Conservation (phyloP, 2,113 vertebrate species). For the Bostrychus sinensis region DNA sequence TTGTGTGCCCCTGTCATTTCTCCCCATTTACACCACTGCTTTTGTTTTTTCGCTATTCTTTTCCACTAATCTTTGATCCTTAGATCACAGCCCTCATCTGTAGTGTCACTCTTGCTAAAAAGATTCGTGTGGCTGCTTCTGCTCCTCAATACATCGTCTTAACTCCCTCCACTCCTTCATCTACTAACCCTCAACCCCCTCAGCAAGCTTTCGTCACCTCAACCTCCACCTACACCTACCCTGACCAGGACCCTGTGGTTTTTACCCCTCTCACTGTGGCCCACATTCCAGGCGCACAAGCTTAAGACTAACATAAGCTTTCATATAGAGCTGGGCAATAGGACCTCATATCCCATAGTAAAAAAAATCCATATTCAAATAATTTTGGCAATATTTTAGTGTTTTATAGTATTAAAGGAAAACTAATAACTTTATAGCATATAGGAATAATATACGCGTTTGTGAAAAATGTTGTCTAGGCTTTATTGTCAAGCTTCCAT, state of each 20-base stretch:
- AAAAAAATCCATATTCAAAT: no score
- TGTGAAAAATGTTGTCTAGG: no score
- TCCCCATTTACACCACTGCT: background rate
- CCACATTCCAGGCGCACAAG: conserved; percentile 32
- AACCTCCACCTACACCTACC: background rate
- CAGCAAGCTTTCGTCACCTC: conserved; percentile 12
- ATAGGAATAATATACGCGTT: no score
- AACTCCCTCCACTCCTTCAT: conserved; percentile 5
- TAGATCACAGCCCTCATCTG: conserved; percentile 63
- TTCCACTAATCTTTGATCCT: background rate
- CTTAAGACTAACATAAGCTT: conserved; percentile 8
- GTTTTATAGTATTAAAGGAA: no score
- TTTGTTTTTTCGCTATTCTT: background rate
- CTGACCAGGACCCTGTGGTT: conserved; percentile 36
- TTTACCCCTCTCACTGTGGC: conserved; percentile 54
- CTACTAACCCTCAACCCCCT: conserved; percentile 3
- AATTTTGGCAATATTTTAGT: no score
- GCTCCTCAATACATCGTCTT: conserved; percentile 59
- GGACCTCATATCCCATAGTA: no score
- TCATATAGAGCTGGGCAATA: background rate
- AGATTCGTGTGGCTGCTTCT: conserved; percentile 15
- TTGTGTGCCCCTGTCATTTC: background rate
- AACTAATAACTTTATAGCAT: no score
- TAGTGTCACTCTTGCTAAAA: conserved; percentile 37
- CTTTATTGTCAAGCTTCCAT: no score